A percentile compares a stretch with the other conserved stretches of the same genome.
Conservation (phyloP, 2,888 invertebrate species). For the Agrotis puta region DNA sequence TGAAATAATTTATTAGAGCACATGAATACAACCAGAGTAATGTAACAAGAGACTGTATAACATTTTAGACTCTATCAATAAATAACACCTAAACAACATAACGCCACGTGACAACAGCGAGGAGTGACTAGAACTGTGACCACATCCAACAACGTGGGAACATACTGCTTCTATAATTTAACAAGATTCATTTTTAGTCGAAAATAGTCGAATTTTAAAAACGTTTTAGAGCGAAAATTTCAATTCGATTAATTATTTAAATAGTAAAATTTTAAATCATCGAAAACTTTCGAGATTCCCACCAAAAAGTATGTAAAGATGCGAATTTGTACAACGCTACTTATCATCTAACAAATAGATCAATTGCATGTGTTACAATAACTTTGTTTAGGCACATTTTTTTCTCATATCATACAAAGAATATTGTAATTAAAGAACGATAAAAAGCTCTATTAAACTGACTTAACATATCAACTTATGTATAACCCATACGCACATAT, state of each 20-base stretch:
- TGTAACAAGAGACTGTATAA: conserved; percentile 85
- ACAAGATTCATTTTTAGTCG: conserved; percentile 49
- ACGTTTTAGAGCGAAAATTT: conserved; percentile 37
- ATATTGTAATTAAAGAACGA: conserved; percentile 56
- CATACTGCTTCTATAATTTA: conserved; percentile 63
- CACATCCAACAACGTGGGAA: conserved; percentile 52
- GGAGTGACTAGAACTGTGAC: conserved; percentile 75
- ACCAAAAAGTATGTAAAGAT: conserved; percentile 62
- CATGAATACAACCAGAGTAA: conserved; percentile 86
- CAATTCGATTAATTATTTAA: conserved; percentile 34
- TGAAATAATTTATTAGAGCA: conserved; percentile 86
- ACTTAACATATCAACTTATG: conserved; percentile 41
- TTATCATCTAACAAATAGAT: conserved; percentile 62
- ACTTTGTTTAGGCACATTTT: conserved; percentile 82
- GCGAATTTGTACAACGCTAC: conserved; percentile 54
- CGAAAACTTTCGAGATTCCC: conserved; percentile 33
- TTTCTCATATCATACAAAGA: conserved; percentile 69
- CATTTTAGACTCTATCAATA: conserved; percentile 82
- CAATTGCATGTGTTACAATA: conserved; percentile 68
- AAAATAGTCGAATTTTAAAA: conserved; percentile 54
- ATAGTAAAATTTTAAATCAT: conserved; percentile 49
- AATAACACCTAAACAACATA: conserved; percentile 80
- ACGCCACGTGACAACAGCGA: conserved; percentile 84
- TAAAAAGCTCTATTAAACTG: conserved; percentile 60
- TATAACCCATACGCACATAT: conserved; percentile 22